A percentile compares a stretch with the other conserved stretches of the same genome.
These are phyloP conservation scores for Pitta sordida DNA, from an alignment of 2,113 vertebrate species.

Conservation along the genomic window DNA sequence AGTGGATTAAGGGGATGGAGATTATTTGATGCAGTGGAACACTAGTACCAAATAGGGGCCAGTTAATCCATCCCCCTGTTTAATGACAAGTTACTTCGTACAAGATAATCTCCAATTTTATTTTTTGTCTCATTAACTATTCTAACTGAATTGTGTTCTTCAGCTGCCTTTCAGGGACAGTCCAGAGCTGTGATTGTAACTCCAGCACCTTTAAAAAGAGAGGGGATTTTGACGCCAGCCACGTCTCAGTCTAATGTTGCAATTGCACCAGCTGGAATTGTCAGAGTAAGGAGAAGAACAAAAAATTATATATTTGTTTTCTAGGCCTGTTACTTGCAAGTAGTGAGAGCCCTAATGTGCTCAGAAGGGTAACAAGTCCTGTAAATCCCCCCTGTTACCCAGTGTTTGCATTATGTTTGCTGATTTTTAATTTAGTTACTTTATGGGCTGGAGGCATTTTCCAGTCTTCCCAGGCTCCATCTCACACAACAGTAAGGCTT, in stretches of 20 bases:
- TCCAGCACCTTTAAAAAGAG: conserved; percentile 82
- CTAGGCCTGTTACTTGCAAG: conserved; percentile 11
- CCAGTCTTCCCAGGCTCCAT: not conserved
- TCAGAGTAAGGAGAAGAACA: conserved; percentile 76
- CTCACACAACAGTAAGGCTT: not conserved
- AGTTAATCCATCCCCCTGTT: not conserved
- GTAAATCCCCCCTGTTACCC: not conserved
- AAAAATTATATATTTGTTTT: not conserved
- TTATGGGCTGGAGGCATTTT: not conserved
- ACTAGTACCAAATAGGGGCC: not conserved
- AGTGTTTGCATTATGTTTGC: not conserved
- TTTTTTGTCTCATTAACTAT: not conserved
- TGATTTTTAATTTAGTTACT: not conserved
- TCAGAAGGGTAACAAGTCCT: not conserved
- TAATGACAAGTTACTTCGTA: not conserved
- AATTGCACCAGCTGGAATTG: conserved; percentile 80
- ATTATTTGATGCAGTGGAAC: not conserved
- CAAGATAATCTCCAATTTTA: not conserved
- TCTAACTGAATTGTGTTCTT: conserved; percentile 39
- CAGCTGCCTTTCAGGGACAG: conserved; percentile 82
- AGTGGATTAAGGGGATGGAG: not conserved
- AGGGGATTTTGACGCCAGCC: conserved; percentile 75
- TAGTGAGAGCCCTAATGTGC: not conserved
- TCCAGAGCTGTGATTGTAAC: conserved; percentile 86
- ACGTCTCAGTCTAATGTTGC: conserved; percentile 81